Base-by-base conservation (phyloP, 2,113 vertebrate genomes). In the Stomatorhinus ivindoensis region DNA sequence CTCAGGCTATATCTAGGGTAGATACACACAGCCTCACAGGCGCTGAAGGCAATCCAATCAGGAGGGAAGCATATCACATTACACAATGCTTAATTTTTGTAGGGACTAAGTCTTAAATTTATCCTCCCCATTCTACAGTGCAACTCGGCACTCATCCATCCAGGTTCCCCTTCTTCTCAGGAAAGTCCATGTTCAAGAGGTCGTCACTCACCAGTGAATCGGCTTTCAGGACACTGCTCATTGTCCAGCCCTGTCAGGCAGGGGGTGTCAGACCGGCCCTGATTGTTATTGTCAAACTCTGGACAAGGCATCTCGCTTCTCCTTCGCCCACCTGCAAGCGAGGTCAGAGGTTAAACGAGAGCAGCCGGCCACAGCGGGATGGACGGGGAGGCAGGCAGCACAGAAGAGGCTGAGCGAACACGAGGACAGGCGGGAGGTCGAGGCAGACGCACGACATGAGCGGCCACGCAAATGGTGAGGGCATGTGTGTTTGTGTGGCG, bases 221-320 rank as follows among this genome's bases (percentile, higher is more conserved):
- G 96, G 97, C 96, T 96, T 95, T 99, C 96, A 96, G 98, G 95
- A 97, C 97, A 97, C 96, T 97, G 97, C 96, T 98, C 97, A 98
- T 99, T 99, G 97, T 99, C 98, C 98, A 99, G 96, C 95, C 95
- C 95, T 96, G 96, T 97, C 97, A 97, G 96, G 97, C 96, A 97
- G 94, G 97, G 96, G 96, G 96, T 96, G 95, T 95, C 96, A 95
- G 94, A 96, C 92, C 93, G 96, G 94, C 97, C 95, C 96, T 97
- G 97, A 98, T 99, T 99, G 97, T 99, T 99, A 98, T 99, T 99
- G 97, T 98, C 97, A 98, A 97, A 98, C 95, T 97, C 98, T 97
- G 97, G 96, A 97, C 97, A 96, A 93, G 93, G 92, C 90, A 90
- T 91, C 91, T 92, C 90, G 76, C 92, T 93, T 95, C 95, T 95